Evolutionary conservation across 1,140 invertebrate species (phyloP).

Genomic region (Leptinotarsa texana): DNA sequence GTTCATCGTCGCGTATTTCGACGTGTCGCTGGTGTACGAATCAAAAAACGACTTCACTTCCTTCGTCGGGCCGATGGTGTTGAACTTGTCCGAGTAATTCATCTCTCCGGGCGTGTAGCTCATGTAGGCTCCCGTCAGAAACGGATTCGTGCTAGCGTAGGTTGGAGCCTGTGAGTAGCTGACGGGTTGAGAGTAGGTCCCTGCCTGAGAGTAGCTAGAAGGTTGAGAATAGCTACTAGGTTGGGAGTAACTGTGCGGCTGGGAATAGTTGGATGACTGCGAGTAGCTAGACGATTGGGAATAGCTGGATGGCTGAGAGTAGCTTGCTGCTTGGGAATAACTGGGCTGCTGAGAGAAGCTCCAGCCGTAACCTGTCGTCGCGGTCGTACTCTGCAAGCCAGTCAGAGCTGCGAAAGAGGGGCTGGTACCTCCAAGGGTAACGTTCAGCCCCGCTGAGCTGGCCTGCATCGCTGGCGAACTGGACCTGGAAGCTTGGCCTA

Average conservation of each 20-base stretch:
- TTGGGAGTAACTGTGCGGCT: conserved; percentile 44
- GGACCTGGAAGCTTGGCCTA: conserved; percentile 48
- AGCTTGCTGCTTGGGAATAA: conserved; percentile 43
- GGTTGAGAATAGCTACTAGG: conserved; percentile 51
- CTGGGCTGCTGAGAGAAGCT: conserved; percentile 52
- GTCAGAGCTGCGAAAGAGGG: conserved; percentile 51
- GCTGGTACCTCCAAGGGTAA: conserved; percentile 59
- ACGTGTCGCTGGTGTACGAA: conserved; percentile 38
- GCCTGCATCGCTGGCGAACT: conserved; percentile 60
- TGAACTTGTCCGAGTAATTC: conserved; percentile 47
- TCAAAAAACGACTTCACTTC: conserved; percentile 52
- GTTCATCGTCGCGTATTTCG: conserved; percentile 45
- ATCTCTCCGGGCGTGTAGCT: conserved; percentile 56
- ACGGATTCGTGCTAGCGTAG: conserved; percentile 63
- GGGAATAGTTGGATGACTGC: conserved; percentile 19
- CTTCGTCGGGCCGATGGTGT: conserved; percentile 48
- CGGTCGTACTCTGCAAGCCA: conserved; percentile 51
- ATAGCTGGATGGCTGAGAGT: conserved; percentile 54
- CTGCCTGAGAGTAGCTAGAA: conserved; percentile 48
- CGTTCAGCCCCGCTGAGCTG: conserved; percentile 62
- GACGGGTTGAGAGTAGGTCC: conserved; percentile 15
- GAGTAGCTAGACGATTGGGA: conserved; percentile 14
- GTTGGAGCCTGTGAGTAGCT: conserved; percentile 52
- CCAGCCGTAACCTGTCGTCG: conserved; percentile 43
- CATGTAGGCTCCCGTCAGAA: conserved; percentile 59